These are phyloP conservation scores for Climacteris rufus DNA, from an alignment of 2,113 vertebrate species.

Conservation along the genomic window DNA sequence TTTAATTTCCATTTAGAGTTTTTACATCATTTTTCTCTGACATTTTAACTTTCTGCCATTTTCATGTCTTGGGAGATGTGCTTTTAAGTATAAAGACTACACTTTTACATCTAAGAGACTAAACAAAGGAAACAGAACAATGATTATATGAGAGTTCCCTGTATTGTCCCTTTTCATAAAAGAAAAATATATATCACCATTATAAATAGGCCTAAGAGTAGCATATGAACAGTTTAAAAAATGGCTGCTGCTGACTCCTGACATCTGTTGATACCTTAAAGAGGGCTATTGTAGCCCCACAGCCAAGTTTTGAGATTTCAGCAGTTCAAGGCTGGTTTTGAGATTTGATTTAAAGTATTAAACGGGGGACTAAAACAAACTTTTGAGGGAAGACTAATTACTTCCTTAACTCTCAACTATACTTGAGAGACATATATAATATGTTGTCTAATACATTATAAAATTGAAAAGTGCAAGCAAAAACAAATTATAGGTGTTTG, in stretches of 20 bases:
- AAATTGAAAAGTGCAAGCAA: constrained; percentile 40
- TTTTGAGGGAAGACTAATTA: not conserved
- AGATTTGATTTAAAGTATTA: not conserved
- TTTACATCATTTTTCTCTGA: not conserved
- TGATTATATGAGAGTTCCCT: not conserved
- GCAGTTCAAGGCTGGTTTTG: not conserved
- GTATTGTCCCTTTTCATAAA: not conserved
- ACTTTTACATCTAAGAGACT: not conserved
- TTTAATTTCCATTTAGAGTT: not conserved
- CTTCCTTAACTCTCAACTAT: not conserved
- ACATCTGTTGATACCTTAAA: not conserved
- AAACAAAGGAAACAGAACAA: not conserved
- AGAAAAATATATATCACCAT: not conserved
- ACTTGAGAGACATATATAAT: not conserved
- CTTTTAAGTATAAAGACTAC: not conserved
- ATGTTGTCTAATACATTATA: constrained; percentile 6
- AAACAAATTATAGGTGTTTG: not conserved
- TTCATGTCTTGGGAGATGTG: not conserved
- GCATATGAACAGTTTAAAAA: not conserved
- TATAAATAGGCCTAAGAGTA: not conserved
- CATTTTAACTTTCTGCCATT: not conserved
- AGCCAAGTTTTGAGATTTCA: not conserved
- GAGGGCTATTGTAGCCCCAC: not conserved
- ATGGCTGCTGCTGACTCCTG: not conserved
- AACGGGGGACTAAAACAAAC: not conserved